phyloP scores from a whole-genome alignment of 2,888 invertebrate species.

The Volucella inanis region DNA sequence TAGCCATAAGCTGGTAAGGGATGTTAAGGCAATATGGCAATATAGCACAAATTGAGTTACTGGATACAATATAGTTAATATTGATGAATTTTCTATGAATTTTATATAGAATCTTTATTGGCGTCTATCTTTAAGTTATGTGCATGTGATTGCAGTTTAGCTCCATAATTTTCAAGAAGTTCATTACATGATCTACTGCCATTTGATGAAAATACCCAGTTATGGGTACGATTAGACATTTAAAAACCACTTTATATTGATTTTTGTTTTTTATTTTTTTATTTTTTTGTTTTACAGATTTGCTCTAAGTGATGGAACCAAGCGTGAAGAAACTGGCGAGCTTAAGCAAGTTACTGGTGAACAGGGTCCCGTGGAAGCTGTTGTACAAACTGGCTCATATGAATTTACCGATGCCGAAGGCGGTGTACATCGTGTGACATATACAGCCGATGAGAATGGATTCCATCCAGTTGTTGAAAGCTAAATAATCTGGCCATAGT shows the following conservation, averaged over 20 bases:
- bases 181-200: too few species aligned
- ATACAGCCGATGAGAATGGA: conserved; percentile 78
- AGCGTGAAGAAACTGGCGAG: conserved; percentile 77
- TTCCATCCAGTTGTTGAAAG: conserved; percentile 77
- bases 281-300: conserved; percentile 64
- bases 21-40: too few species aligned
- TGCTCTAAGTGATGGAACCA: conserved; percentile 76
- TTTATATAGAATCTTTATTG: too few species aligned
- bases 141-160: too few species aligned
- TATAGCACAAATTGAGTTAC: too few species aligned
- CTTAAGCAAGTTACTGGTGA: conserved; percentile 76
- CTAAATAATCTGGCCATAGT: conserved; percentile 63
- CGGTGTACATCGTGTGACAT: conserved; percentile 77
- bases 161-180: too few species aligned
- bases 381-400: conserved; percentile 77
- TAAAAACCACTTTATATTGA: not conserved
- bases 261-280: not conserved
- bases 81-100: too few species aligned
- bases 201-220: too few species aligned
- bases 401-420: conserved; percentile 77
- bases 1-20: too few species aligned
- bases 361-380: conserved; percentile 76
- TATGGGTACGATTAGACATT: too few species aligned
- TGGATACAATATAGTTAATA: too few species aligned
- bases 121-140: too few species aligned